Evolutionary conservation across 2,888 invertebrate genomes (phyloP).

Genomic region (Caenorhabditis sp.): DNA sequence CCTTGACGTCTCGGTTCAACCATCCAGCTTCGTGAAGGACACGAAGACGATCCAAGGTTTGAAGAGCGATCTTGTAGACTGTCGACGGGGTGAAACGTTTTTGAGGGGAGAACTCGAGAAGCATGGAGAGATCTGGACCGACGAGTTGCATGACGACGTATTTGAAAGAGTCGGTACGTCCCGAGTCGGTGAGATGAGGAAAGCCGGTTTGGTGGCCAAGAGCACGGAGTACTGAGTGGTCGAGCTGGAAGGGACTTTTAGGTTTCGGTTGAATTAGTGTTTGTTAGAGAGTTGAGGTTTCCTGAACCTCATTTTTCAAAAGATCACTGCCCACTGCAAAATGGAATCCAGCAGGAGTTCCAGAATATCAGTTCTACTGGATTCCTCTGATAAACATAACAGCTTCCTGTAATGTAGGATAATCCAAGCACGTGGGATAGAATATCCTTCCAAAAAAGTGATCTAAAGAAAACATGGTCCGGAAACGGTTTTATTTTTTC

Average conservation of each 20-base stretch:
- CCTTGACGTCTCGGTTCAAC: constrained; percentile 77
- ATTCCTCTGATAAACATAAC: too few species aligned
- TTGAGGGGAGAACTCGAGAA: constrained; percentile 53
- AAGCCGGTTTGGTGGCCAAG: constrained; percentile 53
- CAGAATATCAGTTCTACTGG: too few species aligned
- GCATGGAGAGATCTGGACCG: constrained; percentile 59
- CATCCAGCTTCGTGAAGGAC: constrained; percentile 75
- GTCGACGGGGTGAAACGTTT: constrained; percentile 72
- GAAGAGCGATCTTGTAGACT: constrained; percentile 70
- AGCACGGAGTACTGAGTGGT: constrained; percentile 53
- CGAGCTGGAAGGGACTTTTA: constrained; percentile 51
- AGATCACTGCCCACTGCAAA: too few species aligned
- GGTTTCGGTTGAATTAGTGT: not conserved
- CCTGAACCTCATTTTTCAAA: too few species aligned
- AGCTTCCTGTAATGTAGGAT: too few species aligned
- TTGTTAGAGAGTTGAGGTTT: too few species aligned
- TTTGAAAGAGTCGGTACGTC: constrained; percentile 72
- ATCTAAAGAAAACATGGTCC: too few species aligned
- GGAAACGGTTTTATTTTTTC: too few species aligned
- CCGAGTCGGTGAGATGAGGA: constrained; percentile 63
- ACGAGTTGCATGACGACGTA: constrained; percentile 77
- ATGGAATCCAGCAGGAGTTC: too few species aligned
- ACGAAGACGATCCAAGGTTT: constrained; percentile 75
- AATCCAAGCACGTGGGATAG: too few species aligned
- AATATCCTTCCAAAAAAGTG: too few species aligned